Percentiles rank a stretch among this genome's conserved stretches.
Evolutionary conservation across 2,797 vertebrate species (phyloP).

Genomic region (Hoplostethus atlanticus): DNA sequence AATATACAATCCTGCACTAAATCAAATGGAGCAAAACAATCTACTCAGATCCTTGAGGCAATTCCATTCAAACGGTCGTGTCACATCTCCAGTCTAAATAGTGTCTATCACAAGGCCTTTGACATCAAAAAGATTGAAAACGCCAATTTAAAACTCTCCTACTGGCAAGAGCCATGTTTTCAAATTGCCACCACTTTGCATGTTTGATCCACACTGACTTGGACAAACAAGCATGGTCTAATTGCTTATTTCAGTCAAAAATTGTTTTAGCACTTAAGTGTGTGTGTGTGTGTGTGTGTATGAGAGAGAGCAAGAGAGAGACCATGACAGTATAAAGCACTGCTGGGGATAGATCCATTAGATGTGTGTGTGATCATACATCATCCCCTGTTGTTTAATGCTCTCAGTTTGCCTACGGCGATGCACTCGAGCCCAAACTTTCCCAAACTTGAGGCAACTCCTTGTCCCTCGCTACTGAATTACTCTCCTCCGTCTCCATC

Average conservation of each 20-base stretch:
- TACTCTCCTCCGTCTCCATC: slow-evolving; percentile 47
- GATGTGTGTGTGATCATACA: slow-evolving; percentile 39
- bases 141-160: background rate
- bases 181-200: too few species aligned
- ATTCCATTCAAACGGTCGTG: background rate
- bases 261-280: slow-evolving; percentile 8
- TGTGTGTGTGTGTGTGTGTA: background rate
- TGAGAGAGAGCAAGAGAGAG: too few species aligned
- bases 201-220: too few species aligned
- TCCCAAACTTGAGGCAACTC: slow-evolving; percentile 42
- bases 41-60: background rate
- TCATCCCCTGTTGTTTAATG: slow-evolving; percentile 50
- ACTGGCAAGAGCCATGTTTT: too few species aligned
- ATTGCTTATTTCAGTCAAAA: too few species aligned
- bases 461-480: slow-evolving; percentile 39
- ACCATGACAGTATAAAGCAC: slow-evolving; percentile 13
- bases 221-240: too few species aligned
- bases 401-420: slow-evolving; percentile 45
- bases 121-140: slow-evolving; percentile 38
- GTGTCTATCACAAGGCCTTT: slow-evolving; percentile 20
- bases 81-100: slow-evolving; percentile 13
- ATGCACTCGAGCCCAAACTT: slow-evolving; percentile 34
- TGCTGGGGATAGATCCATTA: slow-evolving; percentile 46
- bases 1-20: background rate
- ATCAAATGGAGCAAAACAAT: background rate